Percentiles rank a stretch among this genome's conserved stretches.
Conservation (phyloP, 2,113 vertebrate species). For the Morone chrysops region DNA sequence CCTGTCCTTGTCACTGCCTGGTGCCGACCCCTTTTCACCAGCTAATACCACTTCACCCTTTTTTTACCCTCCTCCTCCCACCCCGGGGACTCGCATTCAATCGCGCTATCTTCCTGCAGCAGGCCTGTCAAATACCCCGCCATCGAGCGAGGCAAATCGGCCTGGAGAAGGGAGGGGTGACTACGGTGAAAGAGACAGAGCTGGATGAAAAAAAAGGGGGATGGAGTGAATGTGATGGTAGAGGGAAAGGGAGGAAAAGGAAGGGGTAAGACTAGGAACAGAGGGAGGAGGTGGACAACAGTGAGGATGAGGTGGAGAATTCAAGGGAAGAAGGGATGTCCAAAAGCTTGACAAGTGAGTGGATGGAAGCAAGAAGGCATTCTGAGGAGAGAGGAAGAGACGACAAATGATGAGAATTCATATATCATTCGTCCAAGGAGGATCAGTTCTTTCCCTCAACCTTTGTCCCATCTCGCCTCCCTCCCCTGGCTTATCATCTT, state of each 20-base stretch:
- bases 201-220: conserved; percentile 15
- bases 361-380: not conserved
- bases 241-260: conserved; percentile 13
- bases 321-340: conserved; percentile 19
- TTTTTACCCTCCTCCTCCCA: conserved; percentile 45
- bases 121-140: conserved; percentile 81
- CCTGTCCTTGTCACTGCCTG: conserved; percentile 32
- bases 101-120: conserved; percentile 82
- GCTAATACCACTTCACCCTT: conserved; percentile 81
- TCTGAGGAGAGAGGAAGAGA: conserved; percentile 7
- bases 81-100: conserved; percentile 76
- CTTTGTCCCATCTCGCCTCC: conserved; percentile 29
- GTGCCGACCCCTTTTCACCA: conserved; percentile 77
- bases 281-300: conserved; percentile 21
- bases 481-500: conserved; percentile 42
- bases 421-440: conserved; percentile 43
- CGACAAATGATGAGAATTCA: conserved; percentile 44
- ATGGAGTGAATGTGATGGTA: conserved; percentile 7
- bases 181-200: conserved; percentile 38
- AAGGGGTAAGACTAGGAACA: conserved; percentile 33
- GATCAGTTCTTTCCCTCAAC: conserved; percentile 52
- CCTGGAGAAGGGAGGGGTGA: conserved; percentile 54
- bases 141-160: conserved; percentile 76
- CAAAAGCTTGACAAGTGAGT: not conserved
- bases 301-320: conserved; percentile 18